Evolutionary conservation across 2,797 vertebrate genomes (phyloP), one percentile per base, ranked within the genome.

Genomic region (Sciurus vulgaris): DNA sequence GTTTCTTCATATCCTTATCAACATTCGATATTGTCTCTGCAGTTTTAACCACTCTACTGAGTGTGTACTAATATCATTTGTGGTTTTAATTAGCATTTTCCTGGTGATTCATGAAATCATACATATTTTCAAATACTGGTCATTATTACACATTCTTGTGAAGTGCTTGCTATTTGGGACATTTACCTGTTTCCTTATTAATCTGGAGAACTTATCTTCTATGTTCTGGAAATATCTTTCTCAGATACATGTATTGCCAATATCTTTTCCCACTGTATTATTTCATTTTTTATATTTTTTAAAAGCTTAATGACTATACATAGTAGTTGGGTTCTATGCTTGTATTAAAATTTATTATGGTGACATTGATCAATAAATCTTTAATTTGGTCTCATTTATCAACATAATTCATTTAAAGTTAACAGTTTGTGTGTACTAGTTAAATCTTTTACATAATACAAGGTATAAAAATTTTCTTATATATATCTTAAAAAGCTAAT

Each of bases 21-120:
- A 83, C 89, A 93, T 93, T 94, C 94, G 26, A 73, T 87, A 81
- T 28, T 90, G 24, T 95, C 87, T 89, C 93, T 91, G 70, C 11
- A 38, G 85, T 87, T 82, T 76, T 87, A 93, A 76, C 13, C 15
- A 61, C 18, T 79, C 28, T 91, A n/a, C 1, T 83, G 20, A n/a
- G 3, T 83, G 12, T 86, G 17, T 59, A 4, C 14, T 96, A 44
- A 88, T 77, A 61, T 44, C 7, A 65, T 63, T 59, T 54, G 6
- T 83, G 81, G 63, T 47, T 88, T 89, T 82, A 89, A 82, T 49
- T 38, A 87, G 3, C 20, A 79, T 72, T 59, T 89, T 9, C 9
- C 1, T 63, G 26, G 56, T 59, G 22, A 51, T 59, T 74, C 56
- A 79, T 91, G 33, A 85, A 94, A 72, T 33, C 56, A 30, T 94